These are phyloP conservation scores for Formica aserva DNA, from an alignment of 2,888 invertebrate species.

Conservation along the genomic window DNA sequence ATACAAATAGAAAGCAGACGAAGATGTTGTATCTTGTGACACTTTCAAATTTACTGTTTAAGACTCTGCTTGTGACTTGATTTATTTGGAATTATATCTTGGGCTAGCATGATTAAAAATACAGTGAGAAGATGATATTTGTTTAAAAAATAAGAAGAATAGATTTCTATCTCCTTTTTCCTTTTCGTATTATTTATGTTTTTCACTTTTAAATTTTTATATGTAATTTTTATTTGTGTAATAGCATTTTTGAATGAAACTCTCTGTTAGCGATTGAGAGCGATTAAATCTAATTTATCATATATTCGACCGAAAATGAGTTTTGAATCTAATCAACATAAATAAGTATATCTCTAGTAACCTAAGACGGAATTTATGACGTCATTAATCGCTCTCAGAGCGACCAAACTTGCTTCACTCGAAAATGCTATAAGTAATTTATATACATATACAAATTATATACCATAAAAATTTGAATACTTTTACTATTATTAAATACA, in stretches of 20 bases:
- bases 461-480: neutral
- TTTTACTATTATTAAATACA: too few species aligned
- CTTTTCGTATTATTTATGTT: neutral
- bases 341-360: too few species aligned
- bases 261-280: too few species aligned
- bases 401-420: too few species aligned
- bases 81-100: neutral
- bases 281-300: too few species aligned
- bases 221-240: neutral
- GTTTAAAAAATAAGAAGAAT: constrained; percentile 1
- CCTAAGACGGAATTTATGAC: too few species aligned
- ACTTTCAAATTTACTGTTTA: constrained; percentile 24
- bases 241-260: too few species aligned
- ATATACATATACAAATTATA: neutral
- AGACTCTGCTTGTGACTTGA: neutral
- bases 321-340: too few species aligned
- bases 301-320: too few species aligned
- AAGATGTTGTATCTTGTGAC: neutral
- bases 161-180: neutral
- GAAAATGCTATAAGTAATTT: neutral
- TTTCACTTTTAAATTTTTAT: neutral
- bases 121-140: neutral
- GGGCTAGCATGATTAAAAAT: neutral
- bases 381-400: too few species aligned
- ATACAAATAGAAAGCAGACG: constrained; percentile 38